Evolutionary conservation across 2,113 vertebrate genomes (phyloP).

Genomic region (Prolemur simus): DNA sequence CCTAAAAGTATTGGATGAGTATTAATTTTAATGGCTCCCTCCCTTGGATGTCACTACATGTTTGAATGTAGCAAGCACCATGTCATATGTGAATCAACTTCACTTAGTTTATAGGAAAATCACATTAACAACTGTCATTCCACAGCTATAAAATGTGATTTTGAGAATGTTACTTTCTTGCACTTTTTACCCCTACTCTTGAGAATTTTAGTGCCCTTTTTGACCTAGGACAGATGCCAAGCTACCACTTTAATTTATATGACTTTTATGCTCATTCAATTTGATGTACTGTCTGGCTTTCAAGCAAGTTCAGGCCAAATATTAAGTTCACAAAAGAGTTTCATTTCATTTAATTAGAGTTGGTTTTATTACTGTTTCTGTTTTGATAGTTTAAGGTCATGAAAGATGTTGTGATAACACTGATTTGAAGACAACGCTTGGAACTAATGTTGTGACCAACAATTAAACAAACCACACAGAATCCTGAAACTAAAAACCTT

Average conservation of each 20-base stretch:
- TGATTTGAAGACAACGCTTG: not conserved
- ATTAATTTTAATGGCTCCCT: not conserved
- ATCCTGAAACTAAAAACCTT: not conserved
- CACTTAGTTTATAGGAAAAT: not conserved
- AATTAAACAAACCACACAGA: not conserved
- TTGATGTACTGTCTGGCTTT: conserved; percentile 50
- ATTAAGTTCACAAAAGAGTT: conserved; percentile 38
- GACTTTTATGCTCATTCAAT: conserved; percentile 46
- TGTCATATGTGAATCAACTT: not conserved
- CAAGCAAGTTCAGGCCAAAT: conserved; percentile 45
- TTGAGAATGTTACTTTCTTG: not conserved
- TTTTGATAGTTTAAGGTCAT: conserved; percentile 32
- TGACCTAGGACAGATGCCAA: not conserved
- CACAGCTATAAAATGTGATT: not conserved
- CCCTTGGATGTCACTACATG: not conserved
- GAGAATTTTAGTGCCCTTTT: conserved; percentile 18
- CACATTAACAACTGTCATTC: conserved; percentile 18
- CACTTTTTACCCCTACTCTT: not conserved
- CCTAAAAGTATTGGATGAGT: conserved; percentile 21
- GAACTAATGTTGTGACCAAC: not conserved
- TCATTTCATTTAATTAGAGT: conserved; percentile 45
- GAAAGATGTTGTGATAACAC: not conserved
- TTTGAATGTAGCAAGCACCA: not conserved
- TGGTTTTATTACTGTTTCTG: conserved; percentile 36
- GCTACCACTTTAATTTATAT: conserved; percentile 50